Conservation (phyloP, 2,888 invertebrate species). For the Lepidocyrtoides sp. region DNA sequence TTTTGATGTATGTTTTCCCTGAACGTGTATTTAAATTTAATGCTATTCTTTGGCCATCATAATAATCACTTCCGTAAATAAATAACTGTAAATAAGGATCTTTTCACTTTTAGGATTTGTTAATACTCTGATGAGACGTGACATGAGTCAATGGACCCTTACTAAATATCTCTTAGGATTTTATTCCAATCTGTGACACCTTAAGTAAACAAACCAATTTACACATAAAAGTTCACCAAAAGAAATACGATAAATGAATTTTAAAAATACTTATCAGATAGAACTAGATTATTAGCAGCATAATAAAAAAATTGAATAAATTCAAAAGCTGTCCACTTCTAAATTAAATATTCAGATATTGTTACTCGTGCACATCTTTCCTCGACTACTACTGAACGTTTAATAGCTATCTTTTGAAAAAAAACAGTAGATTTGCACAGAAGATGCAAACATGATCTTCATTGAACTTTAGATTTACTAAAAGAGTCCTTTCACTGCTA, state of each 20-base stretch:
- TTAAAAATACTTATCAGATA: no score
- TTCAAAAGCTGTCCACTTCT: no score
- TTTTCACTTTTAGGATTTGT: slow-evolving; percentile 15
- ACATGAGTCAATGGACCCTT: neutral
- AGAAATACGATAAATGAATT: no score
- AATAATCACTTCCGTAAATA: slow-evolving; percentile 34
- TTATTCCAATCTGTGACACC: neutral
- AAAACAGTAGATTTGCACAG: neutral
- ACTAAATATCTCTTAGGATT: neutral
- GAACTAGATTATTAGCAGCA: no score
- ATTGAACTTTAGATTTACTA: neutral
- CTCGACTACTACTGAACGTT: no score
- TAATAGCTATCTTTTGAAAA: neutral
- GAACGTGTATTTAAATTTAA: no score
- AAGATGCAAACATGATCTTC: neutral
- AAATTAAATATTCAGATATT: no score
- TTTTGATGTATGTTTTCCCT: slow-evolving; percentile 40
- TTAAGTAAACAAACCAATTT: no score
- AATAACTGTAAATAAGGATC: neutral
- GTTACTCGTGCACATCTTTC: no score
- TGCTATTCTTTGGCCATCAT: slow-evolving; percentile 5
- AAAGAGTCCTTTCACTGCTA: neutral
- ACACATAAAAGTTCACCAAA: no score
- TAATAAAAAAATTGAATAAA: no score
- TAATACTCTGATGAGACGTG: neutral